A percentile compares a stretch with the other conserved stretches of the same genome.
phyloP scores from a whole-genome alignment of 2,113 vertebrate genomes.

The Burhinus bistriatus region DNA sequence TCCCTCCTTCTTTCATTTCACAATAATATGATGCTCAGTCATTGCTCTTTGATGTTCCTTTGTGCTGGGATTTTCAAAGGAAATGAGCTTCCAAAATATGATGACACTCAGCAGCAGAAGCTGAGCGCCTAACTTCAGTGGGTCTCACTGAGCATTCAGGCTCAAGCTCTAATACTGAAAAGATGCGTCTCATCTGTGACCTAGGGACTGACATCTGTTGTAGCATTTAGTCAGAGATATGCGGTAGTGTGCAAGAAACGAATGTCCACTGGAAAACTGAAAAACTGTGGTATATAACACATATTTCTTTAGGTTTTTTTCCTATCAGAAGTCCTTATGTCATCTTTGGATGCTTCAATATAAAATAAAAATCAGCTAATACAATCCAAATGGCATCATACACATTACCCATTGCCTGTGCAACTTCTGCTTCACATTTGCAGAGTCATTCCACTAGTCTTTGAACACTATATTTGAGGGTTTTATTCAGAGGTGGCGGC shows the following conservation, averaged over 20 bases:
- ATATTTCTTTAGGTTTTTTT: background rate
- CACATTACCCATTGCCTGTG: background rate
- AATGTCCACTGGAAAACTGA: background rate
- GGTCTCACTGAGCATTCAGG: background rate
- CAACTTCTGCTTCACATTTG: background rate
- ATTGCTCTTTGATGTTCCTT: conserved; percentile 35
- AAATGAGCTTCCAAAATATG: conserved; percentile 5
- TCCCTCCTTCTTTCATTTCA: conserved; percentile 17
- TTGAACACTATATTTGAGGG: background rate
- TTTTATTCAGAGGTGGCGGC: background rate
- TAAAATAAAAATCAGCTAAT: background rate
- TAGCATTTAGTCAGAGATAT: background rate
- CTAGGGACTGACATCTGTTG: background rate
- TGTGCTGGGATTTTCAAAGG: conserved; percentile 43
- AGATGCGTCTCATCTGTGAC: background rate
- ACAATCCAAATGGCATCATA: background rate
- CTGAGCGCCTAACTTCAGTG: background rate
- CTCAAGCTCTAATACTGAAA: background rate
- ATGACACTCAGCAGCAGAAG: background rate
- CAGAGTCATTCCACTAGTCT: background rate
- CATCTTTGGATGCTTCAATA: background rate
- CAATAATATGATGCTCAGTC: background rate
- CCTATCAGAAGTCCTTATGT: background rate
- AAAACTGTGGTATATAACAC: background rate
- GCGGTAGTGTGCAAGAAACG: background rate